phyloP scores from a whole-genome alignment of 2,888 invertebrate genomes.

The Yponomeuta cagnagella region DNA sequence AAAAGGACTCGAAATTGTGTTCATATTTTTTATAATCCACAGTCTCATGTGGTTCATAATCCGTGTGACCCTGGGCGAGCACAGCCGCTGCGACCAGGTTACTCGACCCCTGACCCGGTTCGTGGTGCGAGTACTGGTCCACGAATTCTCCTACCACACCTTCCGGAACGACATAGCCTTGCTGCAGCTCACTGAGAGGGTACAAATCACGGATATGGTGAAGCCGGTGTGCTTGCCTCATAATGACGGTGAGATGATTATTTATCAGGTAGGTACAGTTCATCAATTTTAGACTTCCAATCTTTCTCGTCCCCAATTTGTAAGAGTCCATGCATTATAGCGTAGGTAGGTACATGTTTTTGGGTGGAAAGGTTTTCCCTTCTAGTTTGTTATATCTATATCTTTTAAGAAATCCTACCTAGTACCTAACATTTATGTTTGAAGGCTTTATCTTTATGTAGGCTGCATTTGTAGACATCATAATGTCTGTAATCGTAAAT shows the following conservation, averaged over 20 bases:
- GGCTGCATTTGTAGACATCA: too few species aligned
- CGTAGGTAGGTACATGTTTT: too few species aligned
- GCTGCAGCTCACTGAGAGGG: conserved; percentile 84
- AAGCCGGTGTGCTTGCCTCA: conserved; percentile 89
- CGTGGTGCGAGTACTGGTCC: conserved; percentile 82
- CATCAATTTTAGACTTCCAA: not conserved
- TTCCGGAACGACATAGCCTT: conserved; percentile 92
- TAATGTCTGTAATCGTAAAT: too few species aligned
- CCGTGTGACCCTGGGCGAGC: conserved; percentile 90
- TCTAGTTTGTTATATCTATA: not conserved
- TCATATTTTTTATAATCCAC: conserved; percentile 20
- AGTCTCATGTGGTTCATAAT: conserved; percentile 96
- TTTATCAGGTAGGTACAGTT: not conserved
- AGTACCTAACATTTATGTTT: not conserved
- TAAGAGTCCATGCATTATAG: too few species aligned
- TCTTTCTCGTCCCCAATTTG: too few species aligned
- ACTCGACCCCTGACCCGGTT: conserved; percentile 83
- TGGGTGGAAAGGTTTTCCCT: too few species aligned
- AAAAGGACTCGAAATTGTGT: not conserved
- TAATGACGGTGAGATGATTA: conserved; percentile 65
- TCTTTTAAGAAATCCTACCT: conserved; percentile 20
- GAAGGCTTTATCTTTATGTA: too few species aligned
- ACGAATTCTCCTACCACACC: conserved; percentile 87
- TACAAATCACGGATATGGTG: conserved; percentile 84
- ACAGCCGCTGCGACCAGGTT: conserved; percentile 85